Percentiles rank a stretch among this genome's conserved stretches.
These are phyloP conservation scores for Eidolon helvum DNA, from an alignment of 2,113 vertebrate genomes.

Conservation along the genomic window DNA sequence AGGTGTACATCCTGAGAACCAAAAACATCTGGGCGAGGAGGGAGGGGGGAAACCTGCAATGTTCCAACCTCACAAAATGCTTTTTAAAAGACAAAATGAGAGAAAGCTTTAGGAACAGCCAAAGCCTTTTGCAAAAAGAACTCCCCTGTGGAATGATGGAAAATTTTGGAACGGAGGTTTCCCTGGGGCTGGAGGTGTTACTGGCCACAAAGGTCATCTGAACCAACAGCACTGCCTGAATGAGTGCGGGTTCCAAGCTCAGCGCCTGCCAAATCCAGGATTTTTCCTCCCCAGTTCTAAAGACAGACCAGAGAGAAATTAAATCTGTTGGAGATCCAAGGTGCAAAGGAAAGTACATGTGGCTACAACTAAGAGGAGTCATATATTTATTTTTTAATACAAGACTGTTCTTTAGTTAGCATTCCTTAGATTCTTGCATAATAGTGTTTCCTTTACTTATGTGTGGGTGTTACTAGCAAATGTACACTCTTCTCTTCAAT, in stretches of 20 bases:
- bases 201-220: conserved; percentile 57
- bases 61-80: conserved; percentile 59
- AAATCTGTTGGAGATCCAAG: conserved; percentile 5
- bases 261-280: conserved; percentile 15
- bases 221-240: conserved; percentile 20
- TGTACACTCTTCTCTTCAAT: neutral
- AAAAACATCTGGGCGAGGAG: conserved; percentile 69
- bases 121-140: conserved; percentile 62
- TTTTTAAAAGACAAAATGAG: conserved; percentile 51
- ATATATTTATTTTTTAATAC: conserved; percentile 37
- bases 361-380: conserved; percentile 8
- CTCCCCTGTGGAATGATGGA: conserved; percentile 69
- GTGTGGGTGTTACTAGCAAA: neutral
- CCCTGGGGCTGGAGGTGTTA: conserved; percentile 72
- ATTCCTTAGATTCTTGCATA: conserved; percentile 48
- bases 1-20: conserved; percentile 75
- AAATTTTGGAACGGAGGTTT: conserved; percentile 68
- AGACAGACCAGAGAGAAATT: conserved; percentile 54
- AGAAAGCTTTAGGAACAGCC: conserved; percentile 54
- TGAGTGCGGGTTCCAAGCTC: conserved; percentile 34
- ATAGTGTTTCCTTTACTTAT: conserved; percentile 19
- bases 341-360: conserved; percentile 29
- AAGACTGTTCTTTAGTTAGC: neutral
- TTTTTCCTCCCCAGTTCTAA: conserved; percentile 38
- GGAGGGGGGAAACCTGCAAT: neutral